Conservation (phyloP, 1,140 invertebrate genomes). For the Drosophila trapezifrons region DNA sequence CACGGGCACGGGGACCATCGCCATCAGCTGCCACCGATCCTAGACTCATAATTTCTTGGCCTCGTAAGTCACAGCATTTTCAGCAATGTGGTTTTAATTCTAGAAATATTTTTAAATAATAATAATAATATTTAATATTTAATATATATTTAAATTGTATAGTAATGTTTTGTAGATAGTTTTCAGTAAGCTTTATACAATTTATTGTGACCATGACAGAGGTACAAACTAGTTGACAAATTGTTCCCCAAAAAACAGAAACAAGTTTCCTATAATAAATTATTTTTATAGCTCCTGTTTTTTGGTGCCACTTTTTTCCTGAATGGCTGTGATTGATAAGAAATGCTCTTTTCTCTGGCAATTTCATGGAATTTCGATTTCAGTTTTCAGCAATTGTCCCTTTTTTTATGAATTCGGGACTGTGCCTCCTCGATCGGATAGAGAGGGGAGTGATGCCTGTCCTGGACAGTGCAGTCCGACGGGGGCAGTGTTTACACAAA, state of each 20-base stretch:
- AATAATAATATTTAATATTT: not conserved
- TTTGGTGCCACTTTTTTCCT: not conserved
- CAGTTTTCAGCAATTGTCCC: slow-evolving; percentile 18
- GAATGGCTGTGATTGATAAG: slow-evolving; percentile 35
- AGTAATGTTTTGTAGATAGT: too few species aligned
- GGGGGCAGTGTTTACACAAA: slow-evolving; percentile 70
- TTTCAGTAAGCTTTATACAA: not conserved
- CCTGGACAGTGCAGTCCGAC: slow-evolving; percentile 27
- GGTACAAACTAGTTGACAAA: slow-evolving; percentile 16
- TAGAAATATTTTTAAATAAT: not conserved
- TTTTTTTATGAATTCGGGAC: slow-evolving; percentile 61
- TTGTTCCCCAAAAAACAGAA: not conserved
- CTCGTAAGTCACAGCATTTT: slow-evolving; percentile 3
- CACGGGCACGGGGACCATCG: slow-evolving; percentile 14
- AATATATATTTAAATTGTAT: too few species aligned
- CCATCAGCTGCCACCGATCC: slow-evolving; percentile 20
- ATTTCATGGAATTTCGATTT: slow-evolving; percentile 60
- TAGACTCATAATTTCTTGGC: slow-evolving; percentile 7
- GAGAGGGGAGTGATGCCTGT: slow-evolving; percentile 13
- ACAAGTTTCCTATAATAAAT: not conserved
- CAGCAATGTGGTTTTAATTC: too few species aligned
- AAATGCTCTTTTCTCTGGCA: slow-evolving; percentile 19
- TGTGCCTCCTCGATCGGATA: slow-evolving; percentile 19
- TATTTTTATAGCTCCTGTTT: not conserved
- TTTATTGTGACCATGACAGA: not conserved